phyloP scores from a whole-genome alignment of 2,113 vertebrate species.

The human region GRCh38 chr5:26065001-26065500 shows the following conservation, averaged over 20 bases:
- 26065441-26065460: not conserved
- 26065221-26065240: not conserved
- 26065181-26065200: not conserved
- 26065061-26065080: not conserved
- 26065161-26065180: not conserved
- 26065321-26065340: not conserved
- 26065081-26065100: not conserved
- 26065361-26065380: not conserved
- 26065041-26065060: not conserved
- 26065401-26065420: not conserved
- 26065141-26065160: not conserved
- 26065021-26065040: not conserved
- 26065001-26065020: not conserved
- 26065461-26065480: not conserved
- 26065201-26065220: not conserved
- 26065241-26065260: not conserved
- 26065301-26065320: not conserved
- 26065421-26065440: not conserved
- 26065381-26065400: fast-evolving
- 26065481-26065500: not conserved
- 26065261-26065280: not conserved
- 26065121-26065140: not conserved
- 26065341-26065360: fast-evolving
- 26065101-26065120: not conserved
- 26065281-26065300: not conserved